Conservation (phyloP, 2,888 invertebrate species). For the Epinotia ramella region DNA sequence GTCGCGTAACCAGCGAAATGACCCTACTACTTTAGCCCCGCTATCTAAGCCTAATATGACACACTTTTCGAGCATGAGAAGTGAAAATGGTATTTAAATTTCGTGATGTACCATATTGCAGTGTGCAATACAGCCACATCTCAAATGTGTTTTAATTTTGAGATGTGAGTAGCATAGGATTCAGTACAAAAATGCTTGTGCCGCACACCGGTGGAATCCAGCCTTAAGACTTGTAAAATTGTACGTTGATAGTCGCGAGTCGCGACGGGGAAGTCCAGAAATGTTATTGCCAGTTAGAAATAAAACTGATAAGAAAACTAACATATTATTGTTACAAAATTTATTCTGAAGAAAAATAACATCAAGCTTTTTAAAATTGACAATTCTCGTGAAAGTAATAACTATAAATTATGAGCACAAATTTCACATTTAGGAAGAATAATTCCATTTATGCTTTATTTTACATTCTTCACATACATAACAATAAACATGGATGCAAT, state of each 20-base stretch:
- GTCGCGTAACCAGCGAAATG: too few relatives aligned
- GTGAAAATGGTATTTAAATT: too few relatives aligned
- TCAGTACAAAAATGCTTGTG: too few relatives aligned
- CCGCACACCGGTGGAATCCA: too few relatives aligned
- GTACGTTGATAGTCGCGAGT: not conserved
- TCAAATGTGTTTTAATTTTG: too few relatives aligned
- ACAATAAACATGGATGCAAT: conserved; percentile 64
- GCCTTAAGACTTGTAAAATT: too few relatives aligned
- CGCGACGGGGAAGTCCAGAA: not conserved
- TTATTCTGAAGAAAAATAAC: conserved; percentile 83
- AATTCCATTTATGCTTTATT: conserved; percentile 60
- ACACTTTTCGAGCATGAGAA: too few relatives aligned
- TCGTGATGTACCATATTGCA: too few relatives aligned
- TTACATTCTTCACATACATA: conserved; percentile 59
- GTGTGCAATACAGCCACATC: too few relatives aligned
- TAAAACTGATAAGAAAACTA: conserved; percentile 29
- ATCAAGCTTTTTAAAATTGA: conserved; percentile 83
- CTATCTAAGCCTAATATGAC: too few relatives aligned
- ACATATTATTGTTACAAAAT: conserved; percentile 71
- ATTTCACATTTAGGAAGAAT: conserved; percentile 76
- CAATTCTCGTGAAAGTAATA: conserved; percentile 77
- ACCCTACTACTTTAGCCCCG: too few relatives aligned
- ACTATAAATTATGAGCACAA: conserved; percentile 79
- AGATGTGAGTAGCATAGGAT: too few relatives aligned
- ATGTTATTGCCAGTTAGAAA: not conserved